Evolutionary conservation across 2,888 invertebrate genomes (phyloP).

Genomic region (Bombylius discolor): DNA sequence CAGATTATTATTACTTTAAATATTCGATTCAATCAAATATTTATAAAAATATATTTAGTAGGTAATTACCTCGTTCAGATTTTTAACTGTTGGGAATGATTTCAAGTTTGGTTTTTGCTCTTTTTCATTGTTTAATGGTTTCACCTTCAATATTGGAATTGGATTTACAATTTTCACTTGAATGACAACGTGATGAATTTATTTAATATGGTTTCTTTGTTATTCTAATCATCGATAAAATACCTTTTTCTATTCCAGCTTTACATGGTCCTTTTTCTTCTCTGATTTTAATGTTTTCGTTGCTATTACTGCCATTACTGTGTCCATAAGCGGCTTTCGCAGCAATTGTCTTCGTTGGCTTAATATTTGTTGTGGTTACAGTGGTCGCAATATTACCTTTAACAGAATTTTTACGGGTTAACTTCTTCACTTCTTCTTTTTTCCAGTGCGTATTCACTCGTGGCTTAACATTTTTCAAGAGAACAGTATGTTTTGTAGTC

Average conservation of each 20-base stretch:
- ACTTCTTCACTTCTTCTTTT: slow-evolving; percentile 16
- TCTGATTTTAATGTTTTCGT: too few species aligned
- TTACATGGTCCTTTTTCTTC: too few species aligned
- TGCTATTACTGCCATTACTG: neutral
- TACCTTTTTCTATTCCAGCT: neutral
- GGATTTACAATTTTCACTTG: slow-evolving; percentile 14
- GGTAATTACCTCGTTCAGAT: too few species aligned
- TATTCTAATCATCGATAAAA: neutral
- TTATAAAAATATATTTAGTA: too few species aligned
- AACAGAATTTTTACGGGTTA: neutral
- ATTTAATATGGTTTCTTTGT: neutral
- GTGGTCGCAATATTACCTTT: slow-evolving; percentile 9
- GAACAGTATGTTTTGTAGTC: slow-evolving; percentile 22
- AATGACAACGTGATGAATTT: neutral
- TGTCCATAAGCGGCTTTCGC: slow-evolving; percentile 20
- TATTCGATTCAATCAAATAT: too few species aligned
- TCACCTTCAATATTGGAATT: too few species aligned
- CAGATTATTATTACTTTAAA: too few species aligned
- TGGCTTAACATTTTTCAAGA: slow-evolving; percentile 31
- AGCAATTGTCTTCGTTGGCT: slow-evolving; percentile 16
- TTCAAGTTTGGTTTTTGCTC: too few species aligned
- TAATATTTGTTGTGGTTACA: neutral
- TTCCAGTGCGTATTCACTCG: slow-evolving; percentile 34
- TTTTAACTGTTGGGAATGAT: too few species aligned
- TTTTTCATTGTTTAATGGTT: too few species aligned